phyloP scores from a whole-genome alignment of 1,140 invertebrate genomes.

The Zaprionus taronus region DNA sequence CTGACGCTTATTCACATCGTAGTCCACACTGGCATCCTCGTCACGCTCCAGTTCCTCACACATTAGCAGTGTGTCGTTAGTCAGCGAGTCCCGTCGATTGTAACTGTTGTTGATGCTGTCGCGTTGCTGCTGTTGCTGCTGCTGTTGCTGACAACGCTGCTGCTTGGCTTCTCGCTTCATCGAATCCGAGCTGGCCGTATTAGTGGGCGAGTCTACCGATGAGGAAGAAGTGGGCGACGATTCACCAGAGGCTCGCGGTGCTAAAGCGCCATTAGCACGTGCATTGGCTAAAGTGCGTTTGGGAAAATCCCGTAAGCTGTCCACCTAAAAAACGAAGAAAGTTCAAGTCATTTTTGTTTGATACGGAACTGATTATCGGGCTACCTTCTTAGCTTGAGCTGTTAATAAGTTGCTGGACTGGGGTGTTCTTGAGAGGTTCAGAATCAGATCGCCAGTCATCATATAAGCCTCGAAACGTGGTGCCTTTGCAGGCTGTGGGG shows the following conservation, averaged over 20 bases:
- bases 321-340: slow-evolving; percentile 71
- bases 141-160: slow-evolving; percentile 54
- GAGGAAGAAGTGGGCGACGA: slow-evolving; percentile 84
- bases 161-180: slow-evolving; percentile 67
- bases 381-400: slow-evolving; percentile 88
- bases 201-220: slow-evolving; percentile 84
- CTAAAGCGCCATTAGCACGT: slow-evolving; percentile 75
- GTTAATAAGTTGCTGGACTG: slow-evolving; percentile 87
- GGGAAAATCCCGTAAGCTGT: slow-evolving; percentile 85
- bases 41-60: slow-evolving; percentile 78
- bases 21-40: slow-evolving; percentile 57
- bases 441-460: slow-evolving; percentile 98
- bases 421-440: slow-evolving; percentile 93
- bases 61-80: slow-evolving; percentile 75
- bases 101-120: slow-evolving; percentile 81
- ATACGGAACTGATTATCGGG: neutral
- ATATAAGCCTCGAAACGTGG: slow-evolving; percentile 95
- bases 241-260: slow-evolving; percentile 85
- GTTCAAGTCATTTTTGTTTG: neutral
- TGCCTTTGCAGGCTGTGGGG: slow-evolving; percentile 84
- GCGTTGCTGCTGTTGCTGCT: slow-evolving; percentile 63
- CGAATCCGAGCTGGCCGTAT: slow-evolving; percentile 75
- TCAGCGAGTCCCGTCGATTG: slow-evolving; percentile 77
- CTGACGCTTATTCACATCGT: slow-evolving; percentile 52
- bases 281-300: slow-evolving; percentile 59